A percentile compares a stretch with the other conserved stretches of the same genome.
These are phyloP conservation scores for Tenodera sinensis DNA, from an alignment of 2,888 invertebrate genomes.

Conservation along the genomic window DNA sequence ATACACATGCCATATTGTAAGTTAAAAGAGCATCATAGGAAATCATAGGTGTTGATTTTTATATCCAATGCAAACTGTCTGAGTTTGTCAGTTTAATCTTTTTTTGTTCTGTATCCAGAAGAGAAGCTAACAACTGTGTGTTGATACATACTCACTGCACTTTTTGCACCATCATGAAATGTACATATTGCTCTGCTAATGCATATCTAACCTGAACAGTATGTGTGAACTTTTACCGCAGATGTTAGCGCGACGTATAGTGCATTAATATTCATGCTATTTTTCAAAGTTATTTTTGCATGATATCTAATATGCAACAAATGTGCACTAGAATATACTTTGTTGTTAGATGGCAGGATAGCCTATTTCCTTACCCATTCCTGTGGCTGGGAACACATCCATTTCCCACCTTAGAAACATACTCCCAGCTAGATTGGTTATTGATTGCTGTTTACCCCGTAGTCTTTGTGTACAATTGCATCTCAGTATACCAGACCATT, in stretches of 20 bases:
- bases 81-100: too few species aligned
- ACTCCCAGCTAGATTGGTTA: conserved; percentile 10
- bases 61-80: too few species aligned
- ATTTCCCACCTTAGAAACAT: neutral
- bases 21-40: too few species aligned
- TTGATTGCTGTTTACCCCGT: conserved; percentile 23
- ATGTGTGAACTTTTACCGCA: neutral
- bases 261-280: neutral
- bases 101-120: too few species aligned
- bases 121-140: neutral
- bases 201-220: neutral
- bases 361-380: neutral
- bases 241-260: neutral
- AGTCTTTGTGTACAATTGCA: conserved; percentile 28
- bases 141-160: neutral
- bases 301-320: neutral
- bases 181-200: neutral
- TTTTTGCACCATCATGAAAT: neutral
- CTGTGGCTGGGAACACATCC: neutral
- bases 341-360: neutral
- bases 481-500: conserved; percentile 19
- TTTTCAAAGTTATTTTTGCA: neutral
- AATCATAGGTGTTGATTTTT: too few species aligned
- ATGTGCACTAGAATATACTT: neutral
- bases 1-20: too few species aligned